Evolutionary conservation across 2,797 vertebrate species (phyloP).

Genomic region (Notolabrus celidotus): DNA sequence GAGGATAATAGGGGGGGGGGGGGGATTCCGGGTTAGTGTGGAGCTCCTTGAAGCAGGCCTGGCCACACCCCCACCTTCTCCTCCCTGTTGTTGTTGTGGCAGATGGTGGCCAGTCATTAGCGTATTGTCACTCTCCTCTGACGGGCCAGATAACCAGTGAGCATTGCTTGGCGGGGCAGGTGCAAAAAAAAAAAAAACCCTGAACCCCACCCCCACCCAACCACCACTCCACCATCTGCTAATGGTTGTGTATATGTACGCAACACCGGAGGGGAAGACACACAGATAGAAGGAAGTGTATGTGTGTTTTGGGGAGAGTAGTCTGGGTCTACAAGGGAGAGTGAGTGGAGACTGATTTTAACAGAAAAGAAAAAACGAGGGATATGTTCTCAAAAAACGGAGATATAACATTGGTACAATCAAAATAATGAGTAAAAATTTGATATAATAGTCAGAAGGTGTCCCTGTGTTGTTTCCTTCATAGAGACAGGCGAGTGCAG

Average conservation of each 20-base stretch:
- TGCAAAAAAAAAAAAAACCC: constrained; percentile 82
- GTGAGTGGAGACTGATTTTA: constrained; percentile 15
- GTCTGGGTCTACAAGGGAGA: constrained; percentile 48
- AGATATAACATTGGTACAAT: neutral
- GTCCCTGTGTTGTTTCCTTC: constrained; percentile 10
- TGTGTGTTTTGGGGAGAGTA: constrained; percentile 10
- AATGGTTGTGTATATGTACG: constrained; percentile 48
- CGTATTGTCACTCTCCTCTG: constrained; percentile 87
- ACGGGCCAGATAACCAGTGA: constrained; percentile 87
- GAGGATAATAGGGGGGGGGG: neutral
- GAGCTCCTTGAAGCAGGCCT: constrained; percentile 62
- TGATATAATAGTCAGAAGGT: neutral
- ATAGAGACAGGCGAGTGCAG: neutral
- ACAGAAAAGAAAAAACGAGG: constrained; percentile 26
- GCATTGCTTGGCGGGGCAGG: constrained; percentile 87
- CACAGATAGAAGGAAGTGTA: constrained; percentile 44
- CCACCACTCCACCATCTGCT: constrained; percentile 73
- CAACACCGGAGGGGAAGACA: constrained; percentile 42
- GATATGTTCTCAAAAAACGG: no score
- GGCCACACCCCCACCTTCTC: constrained; percentile 66
- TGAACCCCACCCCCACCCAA: constrained; percentile 85
- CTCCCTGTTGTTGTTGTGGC: constrained; percentile 81
- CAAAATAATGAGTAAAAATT: constrained; percentile 18
- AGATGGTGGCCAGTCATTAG: constrained; percentile 90
- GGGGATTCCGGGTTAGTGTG: constrained; percentile 28